Evolutionary conservation across 1,140 invertebrate species (phyloP).

Genomic region (Drosophila repleta): DNA sequence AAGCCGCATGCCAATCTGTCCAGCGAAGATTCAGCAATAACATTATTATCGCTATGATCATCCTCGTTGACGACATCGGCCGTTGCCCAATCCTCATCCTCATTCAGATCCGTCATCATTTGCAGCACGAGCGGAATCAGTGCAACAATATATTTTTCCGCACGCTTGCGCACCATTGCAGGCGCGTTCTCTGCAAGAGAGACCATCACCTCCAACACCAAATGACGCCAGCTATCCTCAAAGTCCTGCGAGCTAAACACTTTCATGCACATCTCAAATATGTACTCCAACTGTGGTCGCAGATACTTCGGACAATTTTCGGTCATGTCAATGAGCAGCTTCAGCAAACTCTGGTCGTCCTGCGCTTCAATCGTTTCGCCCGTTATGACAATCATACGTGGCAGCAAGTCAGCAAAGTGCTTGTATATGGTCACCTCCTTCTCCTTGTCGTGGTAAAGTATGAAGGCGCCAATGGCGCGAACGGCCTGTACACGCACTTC

Average conservation of each 20-base stretch:
- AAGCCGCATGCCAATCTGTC: slow-evolving; percentile 98
- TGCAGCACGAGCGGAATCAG: slow-evolving; percentile 93
- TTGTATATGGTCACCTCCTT: slow-evolving; percentile 94
- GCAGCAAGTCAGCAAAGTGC: slow-evolving; percentile 93
- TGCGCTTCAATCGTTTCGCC: slow-evolving; percentile 89
- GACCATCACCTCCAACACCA: slow-evolving; percentile 96
- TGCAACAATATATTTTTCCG: slow-evolving; percentile 90
- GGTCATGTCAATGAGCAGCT: slow-evolving; percentile 96
- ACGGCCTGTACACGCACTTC: slow-evolving; percentile 92
- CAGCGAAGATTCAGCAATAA: slow-evolving; percentile 97
- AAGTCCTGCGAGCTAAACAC: slow-evolving; percentile 90
- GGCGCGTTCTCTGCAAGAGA: slow-evolving; percentile 97
- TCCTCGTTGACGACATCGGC: slow-evolving; percentile 92
- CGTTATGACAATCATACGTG: slow-evolving; percentile 89
- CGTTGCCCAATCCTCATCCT: slow-evolving; percentile 89
- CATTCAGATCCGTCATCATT: slow-evolving; percentile 98
- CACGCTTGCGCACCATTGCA: slow-evolving; percentile 96
- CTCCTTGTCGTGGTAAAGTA: slow-evolving; percentile 93
- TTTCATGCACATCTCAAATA: slow-evolving; percentile 96
- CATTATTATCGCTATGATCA: slow-evolving; percentile 94
- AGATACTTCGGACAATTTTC: slow-evolving; percentile 97
- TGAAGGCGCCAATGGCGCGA: slow-evolving; percentile 94
- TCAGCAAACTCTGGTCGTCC: slow-evolving; percentile 95
- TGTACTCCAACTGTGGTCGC: slow-evolving; percentile 92
- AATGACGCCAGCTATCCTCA: slow-evolving; percentile 94